Base-by-base conservation (phyloP, 2,888 invertebrate genomes). In the Ferdinandea cuprea region DNA sequence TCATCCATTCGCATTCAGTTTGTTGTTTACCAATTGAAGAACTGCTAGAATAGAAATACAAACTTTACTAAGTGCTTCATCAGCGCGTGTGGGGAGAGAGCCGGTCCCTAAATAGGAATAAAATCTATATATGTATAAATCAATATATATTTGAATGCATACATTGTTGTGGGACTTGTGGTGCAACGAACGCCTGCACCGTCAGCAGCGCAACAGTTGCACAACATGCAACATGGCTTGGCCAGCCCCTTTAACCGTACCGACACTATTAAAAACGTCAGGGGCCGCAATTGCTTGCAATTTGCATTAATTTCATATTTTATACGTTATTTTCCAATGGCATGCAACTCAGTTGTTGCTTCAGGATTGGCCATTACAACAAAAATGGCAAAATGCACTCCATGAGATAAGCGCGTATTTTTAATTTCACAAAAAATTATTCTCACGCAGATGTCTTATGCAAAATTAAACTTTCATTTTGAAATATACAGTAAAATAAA, bases 261-360 rank as follows among this genome's bases (percentile, higher is more conserved):
- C 15, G 19, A 35, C 6, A 19, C 52, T 50, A 76, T 66, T 66
- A 68, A 66, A 25, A 58, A 66, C n/a, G 50, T 19, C 15, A 66
- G 37, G 28, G 44, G 46, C 65, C 30, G 59, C 52, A 68, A 76
- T 68, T 59, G 68, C 66, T 46, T 68, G 54, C 44, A 48, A 54
- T 61, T 68, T 76, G 76, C 68, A 76, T 76, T 74, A 76, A 68
- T 68, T 52, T 76, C 13, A 68, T 59, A 68, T 42, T 58, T 72
- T 63, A 44, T 54, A 28, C 28, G 61, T 52, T 61, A 65, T 48
- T 35, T 56, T 40, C 21, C 15, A 56, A 32, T 28, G 32, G 40
- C 76, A 54, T 3, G 59, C 68, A 44, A 76, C 59, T 61, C 28
- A 19, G 68, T 76, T 37, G 68, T 76, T 37, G 44, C 58, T 8